These are phyloP conservation scores for Archilochus colubris DNA, from an alignment of 2,113 vertebrate species.

Conservation along the genomic window DNA sequence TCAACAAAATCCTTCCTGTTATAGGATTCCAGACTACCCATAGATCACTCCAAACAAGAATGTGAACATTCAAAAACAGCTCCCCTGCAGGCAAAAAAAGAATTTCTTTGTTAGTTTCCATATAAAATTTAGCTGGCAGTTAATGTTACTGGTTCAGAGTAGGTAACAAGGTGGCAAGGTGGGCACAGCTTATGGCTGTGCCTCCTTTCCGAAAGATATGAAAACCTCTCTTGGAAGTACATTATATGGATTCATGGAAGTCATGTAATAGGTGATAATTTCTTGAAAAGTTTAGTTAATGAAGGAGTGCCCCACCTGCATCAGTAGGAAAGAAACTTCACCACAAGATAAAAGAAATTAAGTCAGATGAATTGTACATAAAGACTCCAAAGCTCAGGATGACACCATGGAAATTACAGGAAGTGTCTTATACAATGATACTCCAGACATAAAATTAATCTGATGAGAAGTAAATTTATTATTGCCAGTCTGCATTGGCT, in stretches of 20 bases:
- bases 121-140: not conserved
- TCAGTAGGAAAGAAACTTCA: not conserved
- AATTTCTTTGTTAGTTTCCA: not conserved
- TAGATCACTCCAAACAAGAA: not conserved
- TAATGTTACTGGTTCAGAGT: not conserved
- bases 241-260: not conserved
- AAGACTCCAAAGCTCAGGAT: not conserved
- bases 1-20: not conserved
- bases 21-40: not conserved
- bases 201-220: not conserved
- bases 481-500: not conserved
- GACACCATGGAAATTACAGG: not conserved
- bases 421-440: not conserved
- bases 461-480: not conserved
- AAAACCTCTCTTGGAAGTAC: not conserved
- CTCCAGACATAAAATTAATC: not conserved
- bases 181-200: not conserved
- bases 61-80: not conserved
- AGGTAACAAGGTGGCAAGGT: not conserved
- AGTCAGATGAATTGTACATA: not conserved
- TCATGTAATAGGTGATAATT: not conserved
- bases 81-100: not conserved
- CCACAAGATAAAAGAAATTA: not conserved
- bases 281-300: not conserved
- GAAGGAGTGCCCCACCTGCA: accelerated